A percentile compares a stretch with the other conserved stretches of the same genome.
phyloP scores from a whole-genome alignment of 1,140 invertebrate genomes.

The Zaprionus vittiger region DNA sequence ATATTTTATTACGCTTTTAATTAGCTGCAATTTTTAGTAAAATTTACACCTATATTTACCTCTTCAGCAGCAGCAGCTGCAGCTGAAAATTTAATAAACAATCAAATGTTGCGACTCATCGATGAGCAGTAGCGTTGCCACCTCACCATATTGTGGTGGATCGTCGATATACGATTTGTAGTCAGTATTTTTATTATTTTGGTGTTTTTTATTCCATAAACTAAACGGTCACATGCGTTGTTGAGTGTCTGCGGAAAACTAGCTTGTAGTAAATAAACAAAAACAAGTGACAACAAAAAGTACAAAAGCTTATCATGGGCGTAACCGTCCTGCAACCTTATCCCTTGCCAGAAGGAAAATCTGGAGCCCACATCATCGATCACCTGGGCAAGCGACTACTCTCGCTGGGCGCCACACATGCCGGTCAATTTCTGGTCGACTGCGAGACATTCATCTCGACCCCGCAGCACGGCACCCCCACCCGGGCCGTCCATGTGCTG shows the following conservation, averaged over 20 bases:
- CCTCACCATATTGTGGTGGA: neutral
- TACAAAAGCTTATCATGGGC: slow-evolving; percentile 52
- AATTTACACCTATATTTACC: neutral
- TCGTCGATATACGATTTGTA: neutral
- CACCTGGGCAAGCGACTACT: slow-evolving; percentile 93
- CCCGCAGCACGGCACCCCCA: slow-evolving; percentile 86
- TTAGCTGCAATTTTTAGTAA: neutral
- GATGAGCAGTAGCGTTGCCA: neutral
- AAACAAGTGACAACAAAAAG: neutral
- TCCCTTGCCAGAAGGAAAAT: slow-evolving; percentile 93
- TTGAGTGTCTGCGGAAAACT: neutral
- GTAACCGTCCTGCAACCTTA: slow-evolving; percentile 89
- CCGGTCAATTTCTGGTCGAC: slow-evolving; percentile 96
- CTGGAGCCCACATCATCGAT: slow-evolving; percentile 93
- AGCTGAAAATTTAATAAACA: neutral
- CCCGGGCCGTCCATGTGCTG: slow-evolving; percentile 94
- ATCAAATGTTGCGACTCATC: neutral
- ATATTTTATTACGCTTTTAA: neutral
- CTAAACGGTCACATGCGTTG: neutral
- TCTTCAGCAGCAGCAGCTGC: neutral
- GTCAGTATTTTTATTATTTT: neutral
- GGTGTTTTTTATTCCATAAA: neutral
- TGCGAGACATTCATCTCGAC: slow-evolving; percentile 96
- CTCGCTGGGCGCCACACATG: slow-evolving; percentile 93
- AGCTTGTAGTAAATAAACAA: slow-evolving; percentile 5